Evolutionary conservation across 2,113 vertebrate species (phyloP).

Genomic region (Pterocles orientalis): DNA sequence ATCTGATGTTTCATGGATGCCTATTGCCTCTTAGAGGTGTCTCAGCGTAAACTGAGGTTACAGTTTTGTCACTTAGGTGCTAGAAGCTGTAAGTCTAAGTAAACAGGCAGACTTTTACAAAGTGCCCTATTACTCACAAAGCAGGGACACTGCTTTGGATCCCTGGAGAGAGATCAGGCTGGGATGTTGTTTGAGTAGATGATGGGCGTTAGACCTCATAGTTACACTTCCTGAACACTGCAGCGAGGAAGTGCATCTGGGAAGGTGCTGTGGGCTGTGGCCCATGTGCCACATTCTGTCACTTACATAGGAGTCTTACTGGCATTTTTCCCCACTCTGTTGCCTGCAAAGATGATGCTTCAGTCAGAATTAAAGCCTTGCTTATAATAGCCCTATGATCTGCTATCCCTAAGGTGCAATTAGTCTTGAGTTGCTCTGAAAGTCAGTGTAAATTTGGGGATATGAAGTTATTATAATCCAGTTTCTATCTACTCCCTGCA

Average conservation of each 20-base stretch:
- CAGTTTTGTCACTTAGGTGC: not conserved
- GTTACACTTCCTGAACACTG: not conserved
- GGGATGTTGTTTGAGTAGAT: not conserved
- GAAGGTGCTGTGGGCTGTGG: not conserved
- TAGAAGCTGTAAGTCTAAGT: not conserved
- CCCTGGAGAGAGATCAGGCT: not conserved
- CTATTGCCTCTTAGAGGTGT: not conserved
- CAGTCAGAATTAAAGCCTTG: not conserved
- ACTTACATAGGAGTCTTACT: fast-evolving
- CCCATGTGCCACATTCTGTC: fast-evolving
- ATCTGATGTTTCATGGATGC: not conserved
- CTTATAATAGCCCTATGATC: not conserved
- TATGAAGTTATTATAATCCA: not conserved
- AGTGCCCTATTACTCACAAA: not conserved
- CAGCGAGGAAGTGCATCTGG: not conserved
- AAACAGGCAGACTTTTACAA: not conserved
- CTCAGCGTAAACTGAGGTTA: not conserved
- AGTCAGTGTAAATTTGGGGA: not conserved
- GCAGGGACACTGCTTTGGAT: not conserved
- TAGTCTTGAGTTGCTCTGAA: not conserved
- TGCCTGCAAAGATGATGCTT: not conserved
- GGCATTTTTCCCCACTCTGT: not conserved
- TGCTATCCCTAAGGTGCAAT: not conserved
- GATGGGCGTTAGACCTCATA: not conserved
- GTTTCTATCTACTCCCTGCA: not conserved